Conservation (phyloP, 1,140 invertebrate genomes). For the Parapsyche elsis region DNA sequence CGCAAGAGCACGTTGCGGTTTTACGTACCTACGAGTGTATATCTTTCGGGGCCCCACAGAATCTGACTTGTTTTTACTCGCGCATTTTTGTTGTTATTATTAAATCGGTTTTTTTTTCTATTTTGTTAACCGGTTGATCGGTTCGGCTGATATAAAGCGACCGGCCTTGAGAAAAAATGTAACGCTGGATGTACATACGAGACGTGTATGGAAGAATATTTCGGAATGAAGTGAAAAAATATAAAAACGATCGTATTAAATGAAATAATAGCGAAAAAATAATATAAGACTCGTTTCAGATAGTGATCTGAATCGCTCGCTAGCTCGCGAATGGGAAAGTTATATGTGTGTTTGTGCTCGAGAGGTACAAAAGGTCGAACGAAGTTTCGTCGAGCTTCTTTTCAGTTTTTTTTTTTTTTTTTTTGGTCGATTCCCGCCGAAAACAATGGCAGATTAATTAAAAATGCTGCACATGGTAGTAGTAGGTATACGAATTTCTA, state of each 20-base stretch:
- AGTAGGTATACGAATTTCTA: slow-evolving; percentile 17
- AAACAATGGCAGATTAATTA: slow-evolving; percentile 39
- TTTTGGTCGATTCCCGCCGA: slow-evolving; percentile 10
- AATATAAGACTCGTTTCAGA: slow-evolving; percentile 2
- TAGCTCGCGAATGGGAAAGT: slow-evolving; percentile 40
- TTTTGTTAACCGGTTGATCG: neutral
- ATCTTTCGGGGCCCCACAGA: neutral
- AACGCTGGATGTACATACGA: neutral
- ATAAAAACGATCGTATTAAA: neutral
- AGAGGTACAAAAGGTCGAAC: slow-evolving; percentile 27
- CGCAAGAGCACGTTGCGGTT: neutral
- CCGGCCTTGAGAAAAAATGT: slow-evolving; percentile 38
- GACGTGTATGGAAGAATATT: neutral
- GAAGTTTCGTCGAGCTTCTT: slow-evolving; percentile 37
- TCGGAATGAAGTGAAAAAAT: neutral
- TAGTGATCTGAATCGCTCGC: neutral
- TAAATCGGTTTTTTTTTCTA: too few relatives aligned
- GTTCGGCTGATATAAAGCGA: neutral
- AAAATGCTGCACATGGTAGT: neutral
- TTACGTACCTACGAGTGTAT: too few relatives aligned
- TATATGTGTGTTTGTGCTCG: neutral
- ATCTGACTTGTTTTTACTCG: too few relatives aligned
- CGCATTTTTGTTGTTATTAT: too few relatives aligned
- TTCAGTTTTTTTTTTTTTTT: neutral
- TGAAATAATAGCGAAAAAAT: slow-evolving; percentile 29